Base-by-base conservation (phyloP, 2,113 vertebrate genomes). In the Cromileptes altivelis region DNA sequence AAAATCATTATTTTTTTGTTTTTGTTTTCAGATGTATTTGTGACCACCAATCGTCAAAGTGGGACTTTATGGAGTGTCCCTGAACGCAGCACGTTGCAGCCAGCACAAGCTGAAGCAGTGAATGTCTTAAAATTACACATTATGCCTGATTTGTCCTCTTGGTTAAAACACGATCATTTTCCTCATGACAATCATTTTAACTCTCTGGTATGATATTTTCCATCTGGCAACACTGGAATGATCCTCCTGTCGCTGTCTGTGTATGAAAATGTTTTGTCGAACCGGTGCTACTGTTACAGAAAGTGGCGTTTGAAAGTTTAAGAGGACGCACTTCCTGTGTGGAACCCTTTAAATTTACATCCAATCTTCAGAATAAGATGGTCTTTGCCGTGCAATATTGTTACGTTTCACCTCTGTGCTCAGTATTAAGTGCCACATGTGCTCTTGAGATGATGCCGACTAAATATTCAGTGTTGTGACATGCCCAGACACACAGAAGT, bases 381-480 rank as follows among this genome's bases (percentile, higher is more conserved):
- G 21, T 60, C 67, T 57, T 57, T 69, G 57, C 69, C 56, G 15
- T 63, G 56, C 1, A 7, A n/a, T 17, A 17, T 7, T 53, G 27
- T 21, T 17, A 19, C 55, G 18, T 55, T 55, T 70, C 21, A n/a
- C 18, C 37, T 52, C 23, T 56, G 70, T 49, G 50, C 63, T 74
- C 19, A 19, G 23, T 37, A 11, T 52, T 49, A 23, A 55, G 73
- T 74, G 65, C 71, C 68, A 37, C 12, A 2, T 70, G 40, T 69
- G 49, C 30, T 58, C 27, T 42, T 25, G 65, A 49, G 62, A 37
- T 53, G 57, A 69, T n/a, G 62, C 56, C 57, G 15, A 67, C 15
- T 78, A 37, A 25, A 37, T 18, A 19, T 25, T 67, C 52, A 37
- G 74, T 75, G 21, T n/a, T 71, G 56, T 56, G 25, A 69, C 40